Conservation (phyloP, 2,888 invertebrate species). For the Chrysotoxum bicinctum region DNA sequence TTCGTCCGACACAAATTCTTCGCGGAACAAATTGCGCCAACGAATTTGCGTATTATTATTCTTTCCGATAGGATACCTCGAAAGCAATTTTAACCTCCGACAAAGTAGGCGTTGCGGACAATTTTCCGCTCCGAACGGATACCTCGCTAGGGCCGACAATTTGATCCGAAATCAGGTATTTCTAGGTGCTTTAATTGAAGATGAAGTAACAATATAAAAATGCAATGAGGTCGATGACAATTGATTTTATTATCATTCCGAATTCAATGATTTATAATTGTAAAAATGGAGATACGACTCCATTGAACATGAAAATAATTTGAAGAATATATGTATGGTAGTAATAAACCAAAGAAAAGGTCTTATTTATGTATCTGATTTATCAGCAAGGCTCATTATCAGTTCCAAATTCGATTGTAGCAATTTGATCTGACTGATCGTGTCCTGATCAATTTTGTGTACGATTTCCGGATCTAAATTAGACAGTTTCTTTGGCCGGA, state of each 20-base stretch:
- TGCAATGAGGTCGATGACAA: background rate
- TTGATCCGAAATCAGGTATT: no score
- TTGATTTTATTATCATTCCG: background rate
- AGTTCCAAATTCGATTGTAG: slow-evolving; percentile 79
- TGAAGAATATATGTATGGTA: background rate
- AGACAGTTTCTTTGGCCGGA: slow-evolving; percentile 79
- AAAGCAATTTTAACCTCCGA: no score
- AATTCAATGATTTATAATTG: background rate
- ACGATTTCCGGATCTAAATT: slow-evolving; percentile 77
- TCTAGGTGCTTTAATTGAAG: no score
- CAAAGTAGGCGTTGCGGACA: no score
- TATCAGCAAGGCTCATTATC: slow-evolving; percentile 78
- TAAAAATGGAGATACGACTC: slow-evolving; percentile 1
- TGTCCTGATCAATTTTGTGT: slow-evolving; percentile 78
- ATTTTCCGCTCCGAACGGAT: no score
- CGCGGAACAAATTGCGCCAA: no score
- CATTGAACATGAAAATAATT: slow-evolving; percentile 7
- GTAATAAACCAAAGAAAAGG: background rate
- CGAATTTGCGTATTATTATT: no score
- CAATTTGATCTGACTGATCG: slow-evolving; percentile 79
- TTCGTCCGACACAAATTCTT: no score
- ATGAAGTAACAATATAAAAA: background rate
- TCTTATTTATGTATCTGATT: slow-evolving; percentile 18
- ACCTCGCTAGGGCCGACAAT: no score
- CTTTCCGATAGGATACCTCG: no score